phyloP scores from a whole-genome alignment of 92 coral and sea anemone species.

The Zoanthus solanderi region DNA sequence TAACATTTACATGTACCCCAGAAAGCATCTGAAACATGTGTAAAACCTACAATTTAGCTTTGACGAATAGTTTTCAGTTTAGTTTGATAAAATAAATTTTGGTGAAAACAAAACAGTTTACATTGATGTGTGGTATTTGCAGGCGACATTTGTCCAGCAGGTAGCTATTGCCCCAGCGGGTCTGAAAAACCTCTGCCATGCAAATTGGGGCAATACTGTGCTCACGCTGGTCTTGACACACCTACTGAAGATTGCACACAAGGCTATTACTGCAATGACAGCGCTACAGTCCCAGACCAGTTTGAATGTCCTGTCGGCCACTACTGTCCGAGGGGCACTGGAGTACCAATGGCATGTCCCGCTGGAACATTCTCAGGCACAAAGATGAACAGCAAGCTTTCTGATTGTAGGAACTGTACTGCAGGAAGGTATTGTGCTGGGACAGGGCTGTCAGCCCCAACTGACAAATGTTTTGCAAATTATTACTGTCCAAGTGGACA shows the following conservation, averaged over 20 bases:
- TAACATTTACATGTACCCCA: too few relatives aligned
- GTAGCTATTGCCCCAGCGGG: constrained; percentile 87
- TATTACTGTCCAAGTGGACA: constrained; percentile 97
- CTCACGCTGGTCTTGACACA: constrained; percentile 69
- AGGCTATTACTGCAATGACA: constrained; percentile 93
- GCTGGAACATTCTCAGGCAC: constrained; percentile 88
- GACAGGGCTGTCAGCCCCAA: constrained; percentile 77
- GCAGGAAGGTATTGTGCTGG: constrained; percentile 92
- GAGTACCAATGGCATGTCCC: constrained; percentile 88
- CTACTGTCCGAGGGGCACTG: constrained; percentile 92
- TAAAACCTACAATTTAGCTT: too few relatives aligned
- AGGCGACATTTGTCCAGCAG: constrained; percentile 98
- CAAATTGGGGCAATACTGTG: constrained; percentile 86
- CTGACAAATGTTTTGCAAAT: constrained; percentile 74
- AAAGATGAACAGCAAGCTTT: constrained; percentile 44
- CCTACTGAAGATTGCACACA: constrained; percentile 82
- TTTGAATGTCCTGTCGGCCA: constrained; percentile 89
- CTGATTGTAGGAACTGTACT: constrained; percentile 64
- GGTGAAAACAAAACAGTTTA: neutral
- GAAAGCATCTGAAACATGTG: too few relatives aligned
- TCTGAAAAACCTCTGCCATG: constrained; percentile 85
- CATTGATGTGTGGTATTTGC: neutral
- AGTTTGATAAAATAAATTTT: neutral
- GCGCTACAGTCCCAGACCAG: constrained; percentile 92
- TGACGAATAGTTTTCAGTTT: too few relatives aligned